Percentiles rank a stretch among this genome's conserved stretches.
Evolutionary conservation across 2,888 invertebrate species (phyloP).

Genomic region (Nephrotoma appendiculata): DNA sequence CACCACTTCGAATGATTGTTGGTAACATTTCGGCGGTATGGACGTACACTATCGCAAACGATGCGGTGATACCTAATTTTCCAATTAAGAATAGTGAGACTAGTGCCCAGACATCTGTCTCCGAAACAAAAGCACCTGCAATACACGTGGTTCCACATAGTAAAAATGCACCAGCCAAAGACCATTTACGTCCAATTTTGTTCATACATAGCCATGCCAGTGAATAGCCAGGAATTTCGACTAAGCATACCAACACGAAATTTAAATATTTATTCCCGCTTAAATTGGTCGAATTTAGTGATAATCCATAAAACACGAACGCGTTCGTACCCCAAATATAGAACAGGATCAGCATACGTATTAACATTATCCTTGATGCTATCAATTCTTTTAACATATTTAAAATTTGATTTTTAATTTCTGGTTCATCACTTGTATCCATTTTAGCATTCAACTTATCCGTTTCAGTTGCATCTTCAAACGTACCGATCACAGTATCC

Average conservation of each 20-base stretch:
- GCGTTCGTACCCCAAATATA: slow-evolving; percentile 46
- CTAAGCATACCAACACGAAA: slow-evolving; percentile 43
- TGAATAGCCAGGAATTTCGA: slow-evolving; percentile 45
- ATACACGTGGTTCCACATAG: slow-evolving; percentile 39
- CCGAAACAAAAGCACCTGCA: slow-evolving; percentile 37
- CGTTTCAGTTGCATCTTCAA: slow-evolving; percentile 19
- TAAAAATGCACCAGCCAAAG: slow-evolving; percentile 37
- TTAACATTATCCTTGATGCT: slow-evolving; percentile 31
- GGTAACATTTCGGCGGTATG: slow-evolving; percentile 36
- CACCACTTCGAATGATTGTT: slow-evolving; percentile 38
- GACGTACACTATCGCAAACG: slow-evolving; percentile 47
- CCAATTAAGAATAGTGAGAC: slow-evolving; percentile 43
- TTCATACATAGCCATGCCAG: slow-evolving; percentile 35
- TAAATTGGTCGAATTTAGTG: slow-evolving; percentile 47
- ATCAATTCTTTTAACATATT: slow-evolving; percentile 32
- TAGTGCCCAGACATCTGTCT: slow-evolving; percentile 38
- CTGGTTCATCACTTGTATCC: slow-evolving; percentile 5
- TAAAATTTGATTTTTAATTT: slow-evolving; percentile 25
- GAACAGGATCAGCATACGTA: slow-evolving; percentile 33
- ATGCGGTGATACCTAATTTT: slow-evolving; percentile 46
- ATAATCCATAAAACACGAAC: slow-evolving; percentile 53
- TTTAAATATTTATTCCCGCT: slow-evolving; percentile 54
- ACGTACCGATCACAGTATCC: slow-evolving; percentile 29
- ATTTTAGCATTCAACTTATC: slow-evolving; percentile 9
- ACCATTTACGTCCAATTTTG: slow-evolving; percentile 36